Conservation (phyloP, 2,888 invertebrate genomes). For the Cordilura impudica region DNA sequence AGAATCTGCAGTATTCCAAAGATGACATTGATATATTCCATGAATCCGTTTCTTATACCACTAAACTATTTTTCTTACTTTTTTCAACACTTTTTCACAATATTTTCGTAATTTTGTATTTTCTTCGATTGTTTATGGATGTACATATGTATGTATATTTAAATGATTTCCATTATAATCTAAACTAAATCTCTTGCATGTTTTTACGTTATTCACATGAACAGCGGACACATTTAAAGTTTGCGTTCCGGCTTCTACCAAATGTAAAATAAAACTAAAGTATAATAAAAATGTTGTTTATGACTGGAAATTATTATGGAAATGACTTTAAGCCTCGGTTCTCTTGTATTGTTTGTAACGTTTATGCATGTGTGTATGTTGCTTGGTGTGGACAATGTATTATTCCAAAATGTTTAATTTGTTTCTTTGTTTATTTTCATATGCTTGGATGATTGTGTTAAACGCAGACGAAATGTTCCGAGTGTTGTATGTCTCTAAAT, state of each 20-base stretch:
- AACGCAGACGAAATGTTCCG: background rate
- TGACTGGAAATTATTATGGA: conserved; percentile 58
- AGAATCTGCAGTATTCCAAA: conserved; percentile 6
- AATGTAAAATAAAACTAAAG: conserved; percentile 66
- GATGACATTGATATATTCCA: conserved; percentile 41
- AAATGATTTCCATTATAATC: conserved; percentile 15
- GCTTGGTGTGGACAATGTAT: conserved; percentile 15
- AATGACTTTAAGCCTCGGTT: conserved; percentile 53
- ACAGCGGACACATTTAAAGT: conserved; percentile 28
- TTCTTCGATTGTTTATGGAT: conserved; percentile 1
- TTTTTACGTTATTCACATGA: conserved; percentile 23
- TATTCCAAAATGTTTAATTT: conserved; percentile 33
- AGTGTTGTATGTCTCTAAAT: background rate
- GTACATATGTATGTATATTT: background rate
- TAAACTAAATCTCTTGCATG: conserved; percentile 13
- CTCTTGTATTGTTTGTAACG: conserved; percentile 19
- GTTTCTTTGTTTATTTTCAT: conserved; percentile 25
- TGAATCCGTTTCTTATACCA: too few relatives aligned
- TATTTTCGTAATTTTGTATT: background rate
- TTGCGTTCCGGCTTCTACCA: conserved; percentile 62
- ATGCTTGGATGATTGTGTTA: conserved; percentile 22
- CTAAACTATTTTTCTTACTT: too few relatives aligned
- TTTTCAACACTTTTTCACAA: conserved; percentile 60
- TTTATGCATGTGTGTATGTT: conserved; percentile 20
- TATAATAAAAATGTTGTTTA: conserved; percentile 42